Base-by-base conservation (phyloP, 2,113 vertebrate genomes). In the Tetrao urogallus region DNA sequence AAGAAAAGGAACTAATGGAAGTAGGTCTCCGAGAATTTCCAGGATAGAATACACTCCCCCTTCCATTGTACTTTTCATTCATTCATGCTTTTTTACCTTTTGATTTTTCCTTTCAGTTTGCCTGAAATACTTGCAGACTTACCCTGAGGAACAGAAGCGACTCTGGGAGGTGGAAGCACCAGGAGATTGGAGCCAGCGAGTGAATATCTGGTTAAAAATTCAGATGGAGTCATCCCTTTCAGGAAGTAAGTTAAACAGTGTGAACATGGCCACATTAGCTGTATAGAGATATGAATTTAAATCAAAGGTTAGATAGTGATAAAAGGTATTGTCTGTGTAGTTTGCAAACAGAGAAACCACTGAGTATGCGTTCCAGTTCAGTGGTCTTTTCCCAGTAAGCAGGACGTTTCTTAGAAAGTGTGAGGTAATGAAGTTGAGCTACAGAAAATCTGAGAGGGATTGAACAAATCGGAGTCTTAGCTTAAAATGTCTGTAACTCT, bases 131-230 rank as follows among this genome's bases (percentile, higher is more conserved):
- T 97, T 99, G 85, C 93, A 90, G 81, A 89, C 92, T 79, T 92
- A 97, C 16, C 92, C 97, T 0, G 96, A 98, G 34, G 95, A 98
- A 65, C 97, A 95, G 86, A 97, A 98, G 6, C 97, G 98, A 30
- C 96, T 99, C 73, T 99, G 99, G 95, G 98, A 99, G 95, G 99
- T 99, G 84, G 98, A 99, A 89, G 95, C 98, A 75, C 99, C 98
- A 0, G 99, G 99, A 28, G 97, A 95, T 19, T 99, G 99, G 98
- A 96, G 91, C 86, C 99, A 99, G 86, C 90, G 98, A 11, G n/a
- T 83, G 60, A 99, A 98, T 96, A 98, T 99, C 96, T 99, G 99
- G 99, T 97, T 99, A 45, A 98, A 97, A 94, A 96, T 99, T 94
- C 98, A 97, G 75, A 97, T 98, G 34, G 97, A 97, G 38, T 93